Evolutionary conservation across 2,888 invertebrate genomes (phyloP).

Genomic region (Eilema caniola): DNA sequence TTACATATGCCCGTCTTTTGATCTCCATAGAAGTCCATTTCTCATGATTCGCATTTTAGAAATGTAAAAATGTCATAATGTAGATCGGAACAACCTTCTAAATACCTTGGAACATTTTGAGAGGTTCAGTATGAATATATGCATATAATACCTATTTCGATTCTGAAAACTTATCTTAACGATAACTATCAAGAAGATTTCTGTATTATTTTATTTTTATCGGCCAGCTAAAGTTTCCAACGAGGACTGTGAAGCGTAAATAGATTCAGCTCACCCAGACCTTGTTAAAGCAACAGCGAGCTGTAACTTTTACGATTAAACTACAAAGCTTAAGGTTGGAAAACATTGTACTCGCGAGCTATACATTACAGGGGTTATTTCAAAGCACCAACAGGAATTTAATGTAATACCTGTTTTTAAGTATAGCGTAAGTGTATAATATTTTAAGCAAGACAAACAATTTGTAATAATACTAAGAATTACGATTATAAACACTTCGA

Average conservation of each 20-base stretch:
- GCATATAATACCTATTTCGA: too few species aligned
- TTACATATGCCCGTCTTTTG: too few species aligned
- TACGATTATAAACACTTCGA: too few species aligned
- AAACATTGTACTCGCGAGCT: constrained; percentile 12
- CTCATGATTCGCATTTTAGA: too few species aligned
- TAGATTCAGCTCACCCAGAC: constrained; percentile 41
- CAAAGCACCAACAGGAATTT: background rate
- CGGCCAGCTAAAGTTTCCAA: constrained; percentile 29
- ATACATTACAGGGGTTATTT: background rate
- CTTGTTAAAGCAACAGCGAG: constrained; percentile 40
- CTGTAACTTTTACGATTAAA: constrained; percentile 31
- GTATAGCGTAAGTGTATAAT: too few species aligned
- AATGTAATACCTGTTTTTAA: too few species aligned
- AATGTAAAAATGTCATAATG: background rate
- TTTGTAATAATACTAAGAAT: too few species aligned
- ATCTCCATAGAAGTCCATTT: too few species aligned
- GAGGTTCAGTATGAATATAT: too few species aligned
- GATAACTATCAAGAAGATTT: background rate
- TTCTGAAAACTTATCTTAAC: background rate
- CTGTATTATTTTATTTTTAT: constrained; percentile 26
- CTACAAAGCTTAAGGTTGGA: constrained; percentile 13
- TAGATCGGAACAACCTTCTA: too few species aligned
- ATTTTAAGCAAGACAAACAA: too few species aligned
- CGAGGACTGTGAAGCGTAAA: constrained; percentile 29
- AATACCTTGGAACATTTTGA: background rate